Evolutionary conservation across 2,888 invertebrate species (phyloP), one percentile per base, ranked within the genome.

Genomic region (Melieria picta): DNA sequence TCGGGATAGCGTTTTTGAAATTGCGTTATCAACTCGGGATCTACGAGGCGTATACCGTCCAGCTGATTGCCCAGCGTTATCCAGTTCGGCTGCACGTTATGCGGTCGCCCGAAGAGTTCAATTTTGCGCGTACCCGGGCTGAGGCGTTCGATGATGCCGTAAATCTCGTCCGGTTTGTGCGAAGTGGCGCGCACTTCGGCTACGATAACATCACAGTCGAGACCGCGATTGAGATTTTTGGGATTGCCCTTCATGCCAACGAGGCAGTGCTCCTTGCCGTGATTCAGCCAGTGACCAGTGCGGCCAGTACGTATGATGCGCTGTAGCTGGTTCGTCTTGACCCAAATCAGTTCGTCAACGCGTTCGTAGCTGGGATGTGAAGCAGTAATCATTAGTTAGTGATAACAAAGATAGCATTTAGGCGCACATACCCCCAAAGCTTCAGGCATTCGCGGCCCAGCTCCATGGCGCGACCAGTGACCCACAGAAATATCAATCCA

Each of bases 11-110:
- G 90, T 84, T 94, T 94, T 81, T 94, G 93, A 87, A 97, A 98
- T 66, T 94, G 93, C 71, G 93, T 92, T 69, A 97, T 95, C 9
- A 99, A 88, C 72, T 95, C 95, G 0, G 96, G 95, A 87, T 99
- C 98, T 1, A 98, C 93, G 0, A 99, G 88, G 65, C 96, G 91
- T 1, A 98, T 96, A 1, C 98, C 98, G 82, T 97, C 97, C 65
- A 98, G 92, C 88, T 99, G 99, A 88, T 99, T 99, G 0, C 98
- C 99, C 5, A 99, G 88, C 0, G 99, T 99, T 81, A 95, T 95
- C 99, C 98, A 99, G 84, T 99, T 99, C 0, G 98, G 98, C 85
- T 99, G 98, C 0, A 98, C 95, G 84, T 99, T 99, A 86, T 99
- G 98, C 0, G 97, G 97, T 70, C 99, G 89, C 0, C 99, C 99